Evolutionary conservation across 2,113 vertebrate species (phyloP), one percentile per base, ranked within the genome.

Genomic region (Haliaeetus leucogaster): DNA sequence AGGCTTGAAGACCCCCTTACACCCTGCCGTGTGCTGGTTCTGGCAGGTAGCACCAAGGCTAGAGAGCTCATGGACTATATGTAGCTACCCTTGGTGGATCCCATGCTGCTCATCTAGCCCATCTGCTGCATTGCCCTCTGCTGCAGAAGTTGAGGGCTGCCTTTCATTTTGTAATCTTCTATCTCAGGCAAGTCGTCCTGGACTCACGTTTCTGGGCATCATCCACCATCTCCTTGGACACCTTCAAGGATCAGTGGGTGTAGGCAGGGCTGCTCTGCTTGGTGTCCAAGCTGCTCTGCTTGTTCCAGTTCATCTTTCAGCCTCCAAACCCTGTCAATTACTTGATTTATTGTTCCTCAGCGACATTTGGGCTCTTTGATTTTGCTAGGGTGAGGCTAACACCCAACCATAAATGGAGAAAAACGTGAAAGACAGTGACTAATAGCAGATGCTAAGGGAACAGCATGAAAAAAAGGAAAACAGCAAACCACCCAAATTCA

Each of bases 21-120:
- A 5, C 23, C 27, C 0, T 52, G 68, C 23, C 0, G 0, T 7
- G 26, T 62, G n/a, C 56, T 67, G 36, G 16, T 66, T 83, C 66
- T 83, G 78, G 42, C 26, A 71, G 45, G 19, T 66, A 21, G 12
- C 30, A 30, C 36, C n/a, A 42, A 23, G 40, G 11, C 34, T 52
- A 8, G 70, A 38, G 32, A 59, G 27, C 47, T 36, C 38, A 8
- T 16, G 29, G 56, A 6, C 38, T 68, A 0, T 23, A 17, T 66
- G 55, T 34, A 50, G 25, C 30, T 48, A 40, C 42, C 15, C 58
- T 72, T 63, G 53, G 13, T 72, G 67, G 56, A 80, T 83, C 42
- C 19, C n/a, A 1, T 77, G 58, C 48, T 77, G 27, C 47, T 77
- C 68, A 22, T 65, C 32, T 76, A 2, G 76, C n/a, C 38, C 50